Conservation (phyloP, 2,113 vertebrate genomes). For the Saimiri boliviensis region DNA sequence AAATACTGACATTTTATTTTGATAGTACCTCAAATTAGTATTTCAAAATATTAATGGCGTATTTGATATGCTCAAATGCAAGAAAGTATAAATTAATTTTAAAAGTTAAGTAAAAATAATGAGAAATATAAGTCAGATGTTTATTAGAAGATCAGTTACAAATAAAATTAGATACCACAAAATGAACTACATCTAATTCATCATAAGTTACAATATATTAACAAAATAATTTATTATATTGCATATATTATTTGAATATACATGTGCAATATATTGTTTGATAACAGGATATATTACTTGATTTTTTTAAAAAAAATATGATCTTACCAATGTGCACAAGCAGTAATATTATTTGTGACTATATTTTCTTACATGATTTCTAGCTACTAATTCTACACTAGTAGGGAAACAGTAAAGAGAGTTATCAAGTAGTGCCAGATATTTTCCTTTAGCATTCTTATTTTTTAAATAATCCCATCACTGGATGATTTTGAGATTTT, state of each 20-base stretch:
- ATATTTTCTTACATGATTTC: neutral
- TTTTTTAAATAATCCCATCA: neutral
- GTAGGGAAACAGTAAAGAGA: neutral
- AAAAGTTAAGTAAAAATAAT: neutral
- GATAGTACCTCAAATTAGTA: neutral
- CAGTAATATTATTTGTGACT: neutral
- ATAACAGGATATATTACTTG: neutral
- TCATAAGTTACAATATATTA: neutral
- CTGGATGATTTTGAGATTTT: conserved; percentile 4
- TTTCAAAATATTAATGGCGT: neutral
- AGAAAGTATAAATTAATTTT: neutral
- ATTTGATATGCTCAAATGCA: neutral
- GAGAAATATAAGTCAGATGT: neutral
- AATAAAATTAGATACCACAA: neutral
- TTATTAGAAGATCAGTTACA: neutral
- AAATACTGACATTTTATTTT: neutral
- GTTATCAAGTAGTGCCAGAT: neutral
- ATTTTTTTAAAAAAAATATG: neutral
- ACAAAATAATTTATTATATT: neutral
- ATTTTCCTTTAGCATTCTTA: neutral
- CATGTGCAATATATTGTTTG: neutral
- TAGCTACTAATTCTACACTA: neutral
- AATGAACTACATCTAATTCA: neutral
- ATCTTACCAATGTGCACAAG: neutral
- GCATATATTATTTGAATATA: neutral